Percentiles rank a stretch among this genome's conserved stretches.
Conservation (phyloP, 2,888 invertebrate genomes). For the Microdon myrmicae region DNA sequence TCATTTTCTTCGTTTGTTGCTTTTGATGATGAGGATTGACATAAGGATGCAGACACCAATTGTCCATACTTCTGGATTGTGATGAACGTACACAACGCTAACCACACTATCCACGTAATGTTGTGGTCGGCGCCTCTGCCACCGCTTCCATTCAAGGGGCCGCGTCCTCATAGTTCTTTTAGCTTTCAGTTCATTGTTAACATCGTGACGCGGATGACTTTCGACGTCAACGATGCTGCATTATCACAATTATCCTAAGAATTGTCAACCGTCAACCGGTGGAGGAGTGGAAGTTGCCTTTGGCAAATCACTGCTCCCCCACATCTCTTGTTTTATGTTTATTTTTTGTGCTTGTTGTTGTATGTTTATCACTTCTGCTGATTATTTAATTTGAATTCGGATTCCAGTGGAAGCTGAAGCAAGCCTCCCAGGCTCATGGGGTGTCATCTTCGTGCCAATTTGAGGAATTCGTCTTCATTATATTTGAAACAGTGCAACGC, state of each 20-base stretch:
- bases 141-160: too few relatives aligned
- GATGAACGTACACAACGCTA: conserved; percentile 1
- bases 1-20: conserved; percentile 46
- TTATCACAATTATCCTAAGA: conserved; percentile 46
- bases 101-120: too few relatives aligned
- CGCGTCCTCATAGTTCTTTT: too few relatives aligned
- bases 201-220: conserved; percentile 26
- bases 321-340: conserved; percentile 15
- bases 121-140: conserved; percentile 1
- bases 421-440: conserved; percentile 21
- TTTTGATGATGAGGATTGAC: conserved; percentile 28
- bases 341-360: conserved; percentile 19
- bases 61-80: conserved; percentile 29
- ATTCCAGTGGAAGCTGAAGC: conserved; percentile 5
- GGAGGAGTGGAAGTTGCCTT: conserved; percentile 44
- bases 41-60: conserved; percentile 49
- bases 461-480: conserved; percentile 46
- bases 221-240: conserved; percentile 46
- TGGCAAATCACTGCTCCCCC: conserved; percentile 13
- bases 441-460: conserved; percentile 49
- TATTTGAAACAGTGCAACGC: conserved; percentile 30
- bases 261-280: conserved; percentile 39
- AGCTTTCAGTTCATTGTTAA: too few relatives aligned
- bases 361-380: conserved; percentile 20
- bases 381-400: conserved; percentile 34